phyloP scores from a whole-genome alignment of 2,888 invertebrate species.

The Chrysolina haemoptera region DNA sequence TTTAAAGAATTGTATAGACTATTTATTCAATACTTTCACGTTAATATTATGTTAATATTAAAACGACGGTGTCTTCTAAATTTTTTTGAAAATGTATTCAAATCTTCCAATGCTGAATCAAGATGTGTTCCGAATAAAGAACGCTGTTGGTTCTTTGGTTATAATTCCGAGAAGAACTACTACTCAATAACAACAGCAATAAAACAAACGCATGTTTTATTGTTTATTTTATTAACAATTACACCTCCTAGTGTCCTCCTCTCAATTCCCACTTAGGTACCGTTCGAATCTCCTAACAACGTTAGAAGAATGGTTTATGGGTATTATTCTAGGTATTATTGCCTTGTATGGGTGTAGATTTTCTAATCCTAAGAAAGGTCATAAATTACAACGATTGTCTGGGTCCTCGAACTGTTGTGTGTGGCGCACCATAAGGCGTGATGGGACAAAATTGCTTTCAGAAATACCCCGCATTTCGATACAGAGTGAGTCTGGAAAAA shows the following conservation, averaged over 20 bases:
- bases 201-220: background rate
- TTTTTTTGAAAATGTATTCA: too few relatives aligned
- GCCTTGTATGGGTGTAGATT: conserved; percentile 30
- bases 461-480: conserved; percentile 16
- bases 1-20: too few relatives aligned
- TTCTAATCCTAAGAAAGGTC: conserved; percentile 32
- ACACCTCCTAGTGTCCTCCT: background rate
- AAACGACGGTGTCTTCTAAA: too few relatives aligned
- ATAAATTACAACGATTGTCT: conserved; percentile 42
- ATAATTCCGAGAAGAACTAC: background rate
- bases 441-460: conserved; percentile 18
- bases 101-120: too few relatives aligned
- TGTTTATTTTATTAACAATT: background rate
- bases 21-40: too few relatives aligned
- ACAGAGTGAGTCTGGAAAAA: background rate
- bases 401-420: conserved; percentile 41
- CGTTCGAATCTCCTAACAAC: conserved; percentile 11
- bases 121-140: too few relatives aligned
- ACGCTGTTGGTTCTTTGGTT: background rate
- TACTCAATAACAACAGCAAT: background rate
- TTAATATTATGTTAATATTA: too few relatives aligned
- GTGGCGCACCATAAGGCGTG: conserved; percentile 36
- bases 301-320: conserved; percentile 30
- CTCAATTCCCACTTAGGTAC: background rate
- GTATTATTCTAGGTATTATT: conserved; percentile 25